These are phyloP conservation scores for Neoniphon sammara DNA, from an alignment of 2,797 vertebrate genomes.

Conservation along the genomic window DNA sequence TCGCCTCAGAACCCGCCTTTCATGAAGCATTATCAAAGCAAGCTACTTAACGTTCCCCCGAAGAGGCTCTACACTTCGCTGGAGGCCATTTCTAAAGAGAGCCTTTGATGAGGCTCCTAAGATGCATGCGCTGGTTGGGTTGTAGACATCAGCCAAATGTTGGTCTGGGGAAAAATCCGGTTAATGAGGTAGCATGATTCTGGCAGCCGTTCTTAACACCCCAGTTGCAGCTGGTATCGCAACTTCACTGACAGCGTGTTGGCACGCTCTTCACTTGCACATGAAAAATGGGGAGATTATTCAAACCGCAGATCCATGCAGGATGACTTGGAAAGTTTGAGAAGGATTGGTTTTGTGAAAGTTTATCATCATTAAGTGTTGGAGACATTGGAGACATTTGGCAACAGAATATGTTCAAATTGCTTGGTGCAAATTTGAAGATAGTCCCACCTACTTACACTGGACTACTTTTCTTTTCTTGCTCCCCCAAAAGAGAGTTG, in stretches of 20 bases:
- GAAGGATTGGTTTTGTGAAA: conserved; percentile 8
- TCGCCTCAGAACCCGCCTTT: conserved; percentile 47
- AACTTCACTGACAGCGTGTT: conserved; percentile 29
- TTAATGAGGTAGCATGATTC: conserved; percentile 63
- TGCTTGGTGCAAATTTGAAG: conserved; percentile 17
- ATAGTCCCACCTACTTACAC: background rate
- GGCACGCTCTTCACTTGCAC: background rate
- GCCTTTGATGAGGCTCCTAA: conserved; percentile 52
- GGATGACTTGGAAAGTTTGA: conserved; percentile 4
- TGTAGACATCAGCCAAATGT: conserved; percentile 51
- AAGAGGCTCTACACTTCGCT: conserved; percentile 39
- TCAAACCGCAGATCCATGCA: conserved; percentile 20
- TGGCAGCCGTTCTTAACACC: conserved; percentile 55
- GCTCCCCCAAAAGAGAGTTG: conserved; percentile 37
- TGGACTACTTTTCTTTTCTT: background rate
- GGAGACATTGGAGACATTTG: conserved; percentile 19
- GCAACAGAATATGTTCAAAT: conserved; percentile 3
- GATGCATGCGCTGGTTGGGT: conserved; percentile 32
- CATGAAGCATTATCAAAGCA: conserved; percentile 59
- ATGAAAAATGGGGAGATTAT: background rate
- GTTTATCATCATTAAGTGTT: background rate
- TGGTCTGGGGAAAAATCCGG: conserved; percentile 49
- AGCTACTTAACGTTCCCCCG: conserved; percentile 52
- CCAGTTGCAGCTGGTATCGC: conserved; percentile 24
- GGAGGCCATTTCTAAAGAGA: conserved; percentile 57